These are phyloP conservation scores for Mus spretus DNA, from an alignment of 2,797 vertebrate species.

Conservation along the genomic window DNA sequence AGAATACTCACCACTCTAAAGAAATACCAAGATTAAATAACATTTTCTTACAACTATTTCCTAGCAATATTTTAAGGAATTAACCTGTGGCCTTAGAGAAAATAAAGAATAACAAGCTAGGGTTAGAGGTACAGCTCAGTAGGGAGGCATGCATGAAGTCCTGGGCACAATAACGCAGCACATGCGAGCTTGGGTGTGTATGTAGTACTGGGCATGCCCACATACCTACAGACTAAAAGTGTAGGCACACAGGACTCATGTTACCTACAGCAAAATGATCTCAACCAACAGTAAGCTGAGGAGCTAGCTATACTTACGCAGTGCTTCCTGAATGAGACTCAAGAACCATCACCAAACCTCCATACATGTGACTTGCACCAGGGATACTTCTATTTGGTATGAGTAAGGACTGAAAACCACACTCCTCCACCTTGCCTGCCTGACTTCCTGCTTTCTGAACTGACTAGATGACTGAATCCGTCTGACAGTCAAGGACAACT, in stretches of 20 bases:
- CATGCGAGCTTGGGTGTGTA: not conserved
- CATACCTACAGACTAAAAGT: not conserved
- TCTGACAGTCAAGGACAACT: not conserved
- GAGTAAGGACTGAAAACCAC: not conserved
- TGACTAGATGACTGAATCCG: not conserved
- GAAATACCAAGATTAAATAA: conserved; percentile 44
- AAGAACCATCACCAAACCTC: not conserved
- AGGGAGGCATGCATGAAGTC: not conserved
- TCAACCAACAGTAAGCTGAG: not conserved
- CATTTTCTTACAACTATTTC: conserved; percentile 16
- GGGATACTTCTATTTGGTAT: not conserved
- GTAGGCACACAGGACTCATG: not conserved
- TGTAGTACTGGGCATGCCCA: not conserved
- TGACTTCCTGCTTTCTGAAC: not conserved
- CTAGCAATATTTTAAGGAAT: conserved; percentile 7
- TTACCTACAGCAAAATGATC: not conserved
- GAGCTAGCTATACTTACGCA: not conserved
- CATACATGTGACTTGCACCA: not conserved
- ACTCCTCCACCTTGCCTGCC: not conserved
- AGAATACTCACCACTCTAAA: conserved; percentile 42
- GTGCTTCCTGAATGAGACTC: not conserved
- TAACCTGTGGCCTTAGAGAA: not conserved
- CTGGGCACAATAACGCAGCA: not conserved
- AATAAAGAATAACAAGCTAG: not conserved
- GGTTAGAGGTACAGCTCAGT: not conserved